Evolutionary conservation across 2,797 vertebrate species (phyloP).

Genomic region (Smutsia temminckii): DNA sequence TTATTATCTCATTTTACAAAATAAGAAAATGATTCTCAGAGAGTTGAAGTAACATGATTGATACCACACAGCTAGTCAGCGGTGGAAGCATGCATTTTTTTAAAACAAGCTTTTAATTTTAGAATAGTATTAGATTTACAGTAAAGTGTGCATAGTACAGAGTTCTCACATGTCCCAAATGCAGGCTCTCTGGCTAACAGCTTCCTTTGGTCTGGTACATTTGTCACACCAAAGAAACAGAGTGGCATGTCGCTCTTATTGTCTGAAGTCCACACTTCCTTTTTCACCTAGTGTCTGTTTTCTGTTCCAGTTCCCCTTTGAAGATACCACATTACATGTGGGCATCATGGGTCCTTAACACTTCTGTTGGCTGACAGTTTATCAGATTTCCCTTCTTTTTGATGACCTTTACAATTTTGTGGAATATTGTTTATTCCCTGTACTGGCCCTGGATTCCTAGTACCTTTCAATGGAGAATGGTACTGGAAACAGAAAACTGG

Average conservation of each 20-base stretch:
- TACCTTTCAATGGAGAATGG: background rate
- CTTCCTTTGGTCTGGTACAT: no score
- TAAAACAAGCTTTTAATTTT: background rate
- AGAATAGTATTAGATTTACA: background rate
- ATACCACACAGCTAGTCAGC: background rate
- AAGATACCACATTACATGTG: background rate
- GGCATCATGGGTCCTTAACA: background rate
- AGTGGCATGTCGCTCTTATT: background rate
- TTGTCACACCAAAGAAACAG: background rate
- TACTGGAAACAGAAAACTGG: background rate
- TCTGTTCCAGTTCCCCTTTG: background rate
- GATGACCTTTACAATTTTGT: background rate
- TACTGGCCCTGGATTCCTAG: background rate
- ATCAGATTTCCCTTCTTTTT: background rate
- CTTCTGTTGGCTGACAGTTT: background rate
- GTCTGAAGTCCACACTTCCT: background rate
- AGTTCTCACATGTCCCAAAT: background rate
- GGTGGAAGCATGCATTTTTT: background rate
- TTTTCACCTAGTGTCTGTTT: background rate
- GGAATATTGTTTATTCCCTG: background rate
- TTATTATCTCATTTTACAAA: background rate
- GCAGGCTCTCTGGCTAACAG: rapidly evolving
- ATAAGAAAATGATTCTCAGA: background rate
- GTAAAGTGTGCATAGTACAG: background rate
- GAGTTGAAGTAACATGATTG: background rate